Base-by-base conservation (phyloP, 2,888 invertebrate genomes). In the Diarsia brunnea region DNA sequence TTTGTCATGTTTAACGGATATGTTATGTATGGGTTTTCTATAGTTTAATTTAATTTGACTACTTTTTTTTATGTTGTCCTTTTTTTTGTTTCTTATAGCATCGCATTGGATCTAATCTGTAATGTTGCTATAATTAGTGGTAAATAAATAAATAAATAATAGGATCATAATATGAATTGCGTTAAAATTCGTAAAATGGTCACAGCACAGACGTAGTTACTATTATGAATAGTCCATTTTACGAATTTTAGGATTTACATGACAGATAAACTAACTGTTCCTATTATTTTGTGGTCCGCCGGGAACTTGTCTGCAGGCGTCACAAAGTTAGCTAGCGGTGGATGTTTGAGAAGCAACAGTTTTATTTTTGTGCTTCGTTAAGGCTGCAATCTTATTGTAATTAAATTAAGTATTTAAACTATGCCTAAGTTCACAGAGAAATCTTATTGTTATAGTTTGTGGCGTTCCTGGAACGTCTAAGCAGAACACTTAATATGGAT, bases 401-500 rank as follows among this genome's bases (percentile, higher is more conserved):
- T 53, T 53, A 11, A 53, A n/a, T n/a, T 16, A 4, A n/a, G 1
- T 43, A 11, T n/a, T n/a, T n/a, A n/a, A n/a, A n/a, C n/a, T 45
- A 63, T 69, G 27, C 16, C 38, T n/a, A 24, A 69, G n/a, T 45
- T 67, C 14, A 71, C 27, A 74, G 53, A 70, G 12, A 53, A 66
- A 67, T 75, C 11, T 79, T 88, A 81, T 89, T 92, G 86, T 96
- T 96, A 88, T 94, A 98, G 98, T 98, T 98, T 89, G 97, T 98
- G 92, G 97, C 98, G 89, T 98, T 98, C 95, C 96, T 99, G 92
- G 98, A 99, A 91, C 97, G 98, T 75, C 95, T 99, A 81, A 98
- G 98, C 83, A 97, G 98, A 89, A 98, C 98, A 58, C 97, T 99
- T 93, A 98, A 98, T 93, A 98, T 98, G 97, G 98, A 98, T 90